Percentiles rank a stretch among this genome's conserved stretches.
Evolutionary conservation across 2,113 vertebrate genomes (phyloP).

Genomic region (Meriones unguiculatus): DNA sequence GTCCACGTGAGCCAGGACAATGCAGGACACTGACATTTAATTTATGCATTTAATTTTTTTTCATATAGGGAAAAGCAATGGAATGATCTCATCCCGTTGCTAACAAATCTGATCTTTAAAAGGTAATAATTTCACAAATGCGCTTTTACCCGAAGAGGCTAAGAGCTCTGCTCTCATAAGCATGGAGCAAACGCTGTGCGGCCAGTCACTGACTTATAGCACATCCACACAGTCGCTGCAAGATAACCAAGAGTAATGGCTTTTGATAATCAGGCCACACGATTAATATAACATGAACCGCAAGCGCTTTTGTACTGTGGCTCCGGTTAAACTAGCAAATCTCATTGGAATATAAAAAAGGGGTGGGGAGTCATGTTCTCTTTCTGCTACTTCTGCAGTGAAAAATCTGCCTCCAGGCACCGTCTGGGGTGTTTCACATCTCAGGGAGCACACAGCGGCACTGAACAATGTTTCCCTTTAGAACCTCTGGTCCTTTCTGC

Average conservation of each 20-base stretch:
- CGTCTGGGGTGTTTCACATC: constrained; percentile 68
- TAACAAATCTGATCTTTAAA: constrained; percentile 85
- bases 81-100: constrained; percentile 80
- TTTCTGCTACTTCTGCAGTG: constrained; percentile 78
- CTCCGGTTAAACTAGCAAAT: constrained; percentile 88
- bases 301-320: constrained; percentile 86
- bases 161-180: constrained; percentile 87
- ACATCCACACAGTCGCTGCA: constrained; percentile 83
- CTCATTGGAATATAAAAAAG: constrained; percentile 89
- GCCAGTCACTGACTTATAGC: constrained; percentile 88
- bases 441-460: not conserved
- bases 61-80: constrained; percentile 77
- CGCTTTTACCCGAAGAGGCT: constrained; percentile 85
- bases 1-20: constrained; percentile 73
- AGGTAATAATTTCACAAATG: constrained; percentile 87
- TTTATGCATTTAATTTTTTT: constrained; percentile 85
- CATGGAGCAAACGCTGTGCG: constrained; percentile 82
- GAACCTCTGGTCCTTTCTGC: constrained; percentile 64
- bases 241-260: constrained; percentile 91
- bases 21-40: constrained; percentile 82
- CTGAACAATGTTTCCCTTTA: constrained; percentile 71
- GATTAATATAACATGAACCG: constrained; percentile 92
- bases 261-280: constrained; percentile 90
- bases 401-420: constrained; percentile 76
- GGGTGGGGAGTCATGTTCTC: constrained; percentile 79